phyloP scores from a whole-genome alignment of 1,140 invertebrate species.

The Tetramorium simillimum region DNA sequence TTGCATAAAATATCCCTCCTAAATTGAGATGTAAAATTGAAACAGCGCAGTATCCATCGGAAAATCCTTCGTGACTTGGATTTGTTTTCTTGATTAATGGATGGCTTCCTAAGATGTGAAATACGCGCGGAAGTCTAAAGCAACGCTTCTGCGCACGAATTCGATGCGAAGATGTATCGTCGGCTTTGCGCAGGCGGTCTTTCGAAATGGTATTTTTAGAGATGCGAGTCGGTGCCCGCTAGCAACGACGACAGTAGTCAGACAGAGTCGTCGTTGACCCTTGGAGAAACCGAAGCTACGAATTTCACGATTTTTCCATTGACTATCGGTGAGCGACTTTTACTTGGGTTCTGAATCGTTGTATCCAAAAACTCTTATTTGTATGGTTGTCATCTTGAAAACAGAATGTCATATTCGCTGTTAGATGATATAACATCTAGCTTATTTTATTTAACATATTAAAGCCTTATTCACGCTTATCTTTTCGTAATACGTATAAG shows the following conservation, averaged over 20 bases:
- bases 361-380: background rate
- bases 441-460: background rate
- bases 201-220: conserved; percentile 75
- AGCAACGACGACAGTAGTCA: conserved; percentile 59
- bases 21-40: background rate
- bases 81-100: background rate
- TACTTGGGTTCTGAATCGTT: background rate
- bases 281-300: conserved; percentile 55
- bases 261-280: conserved; percentile 64
- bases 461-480: background rate
- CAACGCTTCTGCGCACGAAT: conserved; percentile 55
- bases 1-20: background rate
- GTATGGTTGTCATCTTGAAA: background rate
- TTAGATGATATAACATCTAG: background rate
- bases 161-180: conserved; percentile 2
- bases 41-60: background rate
- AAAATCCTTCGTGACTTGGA: background rate
- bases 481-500: background rate
- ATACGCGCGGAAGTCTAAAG: conserved; percentile 30
- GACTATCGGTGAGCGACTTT: conserved; percentile 60
- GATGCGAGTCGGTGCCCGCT: conserved; percentile 66
- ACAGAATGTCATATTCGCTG: background rate
- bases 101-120: conserved; percentile 10
- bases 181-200: conserved; percentile 70
- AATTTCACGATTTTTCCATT: conserved; percentile 43